Evolutionary conservation across 2,113 vertebrate genomes (phyloP).

Genomic region (rabbit (Oryctolagus cuniculus)): mOryCun1.1 NC_091434.1:81999001-81999500

Average conservation of each 20-base stretch:
- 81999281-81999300: neutral
- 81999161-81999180: conserved; percentile 15
- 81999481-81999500: conserved; percentile 87
- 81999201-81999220: conserved; percentile 25
- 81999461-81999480: conserved; percentile 77
- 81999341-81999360: conserved; percentile 64
- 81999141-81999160: neutral
- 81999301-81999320: conserved; percentile 52
- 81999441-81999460: conserved; percentile 55
- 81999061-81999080: conserved; percentile 1
- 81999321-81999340: neutral
- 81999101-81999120: neutral
- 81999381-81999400: conserved; percentile 64
- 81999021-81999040: neutral
- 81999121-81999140: neutral
- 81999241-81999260: neutral
- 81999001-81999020: neutral
- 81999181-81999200: neutral
- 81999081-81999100: neutral
- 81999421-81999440: conserved; percentile 48
- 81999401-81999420: conserved; percentile 50
- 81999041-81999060: conserved; percentile 38
- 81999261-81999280: neutral
- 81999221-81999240: neutral
- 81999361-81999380: conserved; percentile 36